phyloP scores from a whole-genome alignment of 30 jellyfish, hydroid and myxozoan genomes.

The Aurelia aurita region DNA sequence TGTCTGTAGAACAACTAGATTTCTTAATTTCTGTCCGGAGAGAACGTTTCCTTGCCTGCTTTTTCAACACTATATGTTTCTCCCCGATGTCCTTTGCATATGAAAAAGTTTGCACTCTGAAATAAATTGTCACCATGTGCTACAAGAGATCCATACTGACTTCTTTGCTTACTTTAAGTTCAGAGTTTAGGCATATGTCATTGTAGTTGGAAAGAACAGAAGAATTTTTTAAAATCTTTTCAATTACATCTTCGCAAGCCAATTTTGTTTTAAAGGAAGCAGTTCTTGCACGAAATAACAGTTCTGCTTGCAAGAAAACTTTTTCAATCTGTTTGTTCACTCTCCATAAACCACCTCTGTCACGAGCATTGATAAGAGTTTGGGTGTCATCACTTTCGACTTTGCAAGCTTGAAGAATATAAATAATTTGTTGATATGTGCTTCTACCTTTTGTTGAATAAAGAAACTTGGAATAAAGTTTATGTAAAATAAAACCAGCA shows the following conservation, averaged over 20 bases:
- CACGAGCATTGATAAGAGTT: slow-evolving; percentile 1
- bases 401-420: no score
- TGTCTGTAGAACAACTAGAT: slow-evolving; percentile 1
- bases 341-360: not conserved
- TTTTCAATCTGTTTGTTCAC: not conserved
- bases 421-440: not conserved
- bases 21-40: slow-evolving; percentile 15
- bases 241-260: no score
- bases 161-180: no score
- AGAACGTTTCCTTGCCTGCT: not conserved
- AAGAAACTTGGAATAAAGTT: slow-evolving; percentile 12
- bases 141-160: no score
- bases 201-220: no score
- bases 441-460: slow-evolving; percentile 11
- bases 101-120: slow-evolving; percentile 49
- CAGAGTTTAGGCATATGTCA: no score
- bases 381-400: not conserved
- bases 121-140: no score
- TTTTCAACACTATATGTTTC: slow-evolving; percentile 1
- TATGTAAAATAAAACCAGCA: slow-evolving; percentile 38
- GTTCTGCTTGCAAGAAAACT: slow-evolving; percentile 15
- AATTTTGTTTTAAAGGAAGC: no score
- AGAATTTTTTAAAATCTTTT: no score
- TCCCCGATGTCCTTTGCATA: slow-evolving; percentile 36
- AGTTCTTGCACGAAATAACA: slow-evolving; percentile 13